Evolutionary conservation across 2,888 invertebrate genomes (phyloP).

Genomic region (Pyrgus malvae): DNA sequence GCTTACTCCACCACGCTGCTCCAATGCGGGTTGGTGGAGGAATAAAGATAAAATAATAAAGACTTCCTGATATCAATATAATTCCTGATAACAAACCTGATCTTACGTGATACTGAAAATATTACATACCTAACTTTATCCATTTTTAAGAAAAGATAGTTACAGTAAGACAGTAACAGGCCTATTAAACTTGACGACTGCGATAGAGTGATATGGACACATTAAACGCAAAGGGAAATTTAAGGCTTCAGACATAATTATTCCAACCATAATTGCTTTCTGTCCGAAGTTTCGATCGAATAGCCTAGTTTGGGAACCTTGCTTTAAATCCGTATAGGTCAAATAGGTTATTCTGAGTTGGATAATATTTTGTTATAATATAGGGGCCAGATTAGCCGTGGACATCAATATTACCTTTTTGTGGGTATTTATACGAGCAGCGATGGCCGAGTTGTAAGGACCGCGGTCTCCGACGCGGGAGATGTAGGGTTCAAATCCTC

Average conservation of each 20-base stretch:
- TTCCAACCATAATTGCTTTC: slow-evolving; percentile 10
- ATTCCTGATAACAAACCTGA: too few species aligned
- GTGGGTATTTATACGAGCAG: too few species aligned
- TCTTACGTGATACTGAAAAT: too few species aligned
- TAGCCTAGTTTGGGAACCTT: slow-evolving; percentile 16
- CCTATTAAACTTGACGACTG: not conserved
- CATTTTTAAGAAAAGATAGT: not conserved
- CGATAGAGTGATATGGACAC: not conserved
- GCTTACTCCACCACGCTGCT: too few species aligned
- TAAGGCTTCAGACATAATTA: slow-evolving; percentile 13
- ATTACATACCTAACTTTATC: too few species aligned
- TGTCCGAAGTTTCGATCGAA: slow-evolving; percentile 18
- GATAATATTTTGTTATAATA: not conserved
- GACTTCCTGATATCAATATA: too few species aligned
- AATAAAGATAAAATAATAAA: too few species aligned
- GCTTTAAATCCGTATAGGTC: slow-evolving; percentile 13
- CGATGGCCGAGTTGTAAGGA: too few species aligned
- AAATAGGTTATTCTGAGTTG: slow-evolving; percentile 13
- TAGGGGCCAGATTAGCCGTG: not conserved
- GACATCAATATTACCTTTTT: too few species aligned
- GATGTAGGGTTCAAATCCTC: too few species aligned
- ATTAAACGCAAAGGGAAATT: slow-evolving; percentile 1
- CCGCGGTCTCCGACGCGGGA: too few species aligned
- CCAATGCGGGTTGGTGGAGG: too few species aligned
- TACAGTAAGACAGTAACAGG: not conserved